phyloP scores from a whole-genome alignment of 1,140 invertebrate species.

The Camponotus pennsylvanicus region DNA sequence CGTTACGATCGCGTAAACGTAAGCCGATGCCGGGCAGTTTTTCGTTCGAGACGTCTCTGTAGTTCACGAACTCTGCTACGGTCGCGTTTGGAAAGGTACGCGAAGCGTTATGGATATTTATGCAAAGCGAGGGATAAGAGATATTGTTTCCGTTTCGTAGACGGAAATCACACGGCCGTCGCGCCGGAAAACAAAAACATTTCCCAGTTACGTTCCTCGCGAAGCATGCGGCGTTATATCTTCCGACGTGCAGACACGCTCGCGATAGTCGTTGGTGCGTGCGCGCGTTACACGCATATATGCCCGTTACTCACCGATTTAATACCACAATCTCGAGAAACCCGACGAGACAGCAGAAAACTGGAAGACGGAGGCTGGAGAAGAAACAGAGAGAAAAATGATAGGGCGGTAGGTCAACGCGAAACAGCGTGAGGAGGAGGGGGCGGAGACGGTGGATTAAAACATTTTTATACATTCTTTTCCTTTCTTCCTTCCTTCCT shows the following conservation, averaged over 20 bases:
- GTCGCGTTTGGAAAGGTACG: slow-evolving; percentile 10
- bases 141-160: slow-evolving; percentile 46
- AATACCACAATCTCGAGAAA: slow-evolving; percentile 70
- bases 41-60: slow-evolving; percentile 20
- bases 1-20: slow-evolving; percentile 41
- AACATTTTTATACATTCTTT: slow-evolving; percentile 73
- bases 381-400: slow-evolving; percentile 24
- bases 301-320: slow-evolving; percentile 66
- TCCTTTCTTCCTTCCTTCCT: slow-evolving; percentile 47
- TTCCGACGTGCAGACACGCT: slow-evolving; percentile 41
- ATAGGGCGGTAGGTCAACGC: slow-evolving; percentile 43
- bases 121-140: slow-evolving; percentile 31
- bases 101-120: slow-evolving; percentile 58
- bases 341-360: slow-evolving; percentile 43
- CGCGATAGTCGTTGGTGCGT: background rate
- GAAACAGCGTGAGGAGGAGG: slow-evolving; percentile 8
- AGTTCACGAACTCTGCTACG: background rate
- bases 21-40: slow-evolving; percentile 19
- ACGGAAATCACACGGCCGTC: slow-evolving; percentile 46
- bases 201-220: background rate
- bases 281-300: slow-evolving; percentile 21
- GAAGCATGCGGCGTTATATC: slow-evolving; percentile 19
- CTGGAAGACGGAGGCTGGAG: background rate
- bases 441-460: slow-evolving; percentile 67
- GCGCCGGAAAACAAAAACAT: slow-evolving; percentile 34